These are phyloP conservation scores for Halocynthia roretzi DNA, from an alignment of 23 tunicate species.

Conservation along the genomic window DNA sequence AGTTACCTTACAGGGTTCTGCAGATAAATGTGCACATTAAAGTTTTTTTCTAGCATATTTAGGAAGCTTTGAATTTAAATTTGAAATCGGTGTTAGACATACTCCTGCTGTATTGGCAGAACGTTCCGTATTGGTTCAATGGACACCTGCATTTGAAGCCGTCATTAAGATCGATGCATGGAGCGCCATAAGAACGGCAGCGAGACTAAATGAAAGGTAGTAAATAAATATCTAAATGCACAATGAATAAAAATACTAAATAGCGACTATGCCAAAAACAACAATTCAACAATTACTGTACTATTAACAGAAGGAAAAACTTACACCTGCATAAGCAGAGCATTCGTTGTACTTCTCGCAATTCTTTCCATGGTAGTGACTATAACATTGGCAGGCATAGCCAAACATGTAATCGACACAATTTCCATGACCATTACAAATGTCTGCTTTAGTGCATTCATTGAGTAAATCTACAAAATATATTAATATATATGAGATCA, in stretches of 20 bases:
- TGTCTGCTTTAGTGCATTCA: neutral
- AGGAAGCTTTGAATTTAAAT: no score
- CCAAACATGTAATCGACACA: neutral
- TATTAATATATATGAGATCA: neutral
- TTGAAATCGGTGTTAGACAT: neutral
- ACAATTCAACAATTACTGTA: no score
- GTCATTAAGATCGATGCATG: neutral
- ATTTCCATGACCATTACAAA: neutral
- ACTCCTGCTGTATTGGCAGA: slow-evolving; percentile 4
- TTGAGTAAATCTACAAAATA: neutral
- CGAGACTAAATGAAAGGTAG: no score
- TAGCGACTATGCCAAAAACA: no score
- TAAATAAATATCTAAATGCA: no score
- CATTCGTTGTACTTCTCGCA: slow-evolving; percentile 1
- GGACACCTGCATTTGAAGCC: slow-evolving; percentile 19
- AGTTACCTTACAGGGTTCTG: slow-evolving; percentile 12
- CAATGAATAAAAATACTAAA: no score
- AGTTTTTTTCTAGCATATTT: no score
- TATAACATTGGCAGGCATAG: neutral
- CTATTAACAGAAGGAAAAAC: no score
- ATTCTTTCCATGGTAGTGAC: neutral
- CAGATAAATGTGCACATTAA: neutral
- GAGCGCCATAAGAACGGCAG: slow-evolving; percentile 1
- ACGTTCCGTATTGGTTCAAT: neutral
- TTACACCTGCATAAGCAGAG: neutral